Percentiles rank a stretch among this genome's conserved stretches.
Conservation (phyloP, 1,140 invertebrate species). For the Fopius arisanus region DNA sequence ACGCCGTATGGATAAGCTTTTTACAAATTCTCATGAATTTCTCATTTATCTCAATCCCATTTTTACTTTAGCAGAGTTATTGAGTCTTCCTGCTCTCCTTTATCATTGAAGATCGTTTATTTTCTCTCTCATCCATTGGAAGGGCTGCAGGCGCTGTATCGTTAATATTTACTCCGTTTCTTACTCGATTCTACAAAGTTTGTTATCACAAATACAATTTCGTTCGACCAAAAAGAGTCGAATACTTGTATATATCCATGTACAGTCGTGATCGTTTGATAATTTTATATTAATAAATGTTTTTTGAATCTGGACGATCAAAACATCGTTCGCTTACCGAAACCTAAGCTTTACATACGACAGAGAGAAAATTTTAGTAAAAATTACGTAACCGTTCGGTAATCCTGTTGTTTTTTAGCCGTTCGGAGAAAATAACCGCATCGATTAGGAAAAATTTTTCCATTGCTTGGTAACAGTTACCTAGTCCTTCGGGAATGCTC, state of each 20-base stretch:
- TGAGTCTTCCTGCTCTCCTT: no score
- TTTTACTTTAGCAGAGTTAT: not conserved
- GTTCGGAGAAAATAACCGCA: no score
- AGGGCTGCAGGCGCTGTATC: not conserved
- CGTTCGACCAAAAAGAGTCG: not conserved
- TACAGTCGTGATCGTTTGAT: conserved; percentile 9
- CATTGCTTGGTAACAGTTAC: no score
- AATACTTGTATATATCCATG: conserved; percentile 31
- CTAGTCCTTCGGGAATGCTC: no score
- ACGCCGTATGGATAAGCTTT: not conserved
- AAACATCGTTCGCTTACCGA: not conserved
- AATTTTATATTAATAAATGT: conserved; percentile 19
- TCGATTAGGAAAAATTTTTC: no score
- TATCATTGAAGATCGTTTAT: no score
- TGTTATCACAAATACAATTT: not conserved
- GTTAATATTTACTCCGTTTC: not conserved
- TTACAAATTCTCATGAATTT: not conserved
- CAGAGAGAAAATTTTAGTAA: not conserved
- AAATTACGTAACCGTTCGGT: not conserved
- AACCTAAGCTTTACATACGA: not conserved
- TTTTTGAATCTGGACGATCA: not conserved
- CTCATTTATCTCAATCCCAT: not conserved
- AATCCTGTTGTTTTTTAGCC: not conserved
- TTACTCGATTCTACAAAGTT: not conserved
- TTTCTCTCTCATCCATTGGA: not conserved